These are phyloP conservation scores for Diabrotica virgifera DNA, from an alignment of 1,140 invertebrate genomes.

Conservation along the genomic window DNA sequence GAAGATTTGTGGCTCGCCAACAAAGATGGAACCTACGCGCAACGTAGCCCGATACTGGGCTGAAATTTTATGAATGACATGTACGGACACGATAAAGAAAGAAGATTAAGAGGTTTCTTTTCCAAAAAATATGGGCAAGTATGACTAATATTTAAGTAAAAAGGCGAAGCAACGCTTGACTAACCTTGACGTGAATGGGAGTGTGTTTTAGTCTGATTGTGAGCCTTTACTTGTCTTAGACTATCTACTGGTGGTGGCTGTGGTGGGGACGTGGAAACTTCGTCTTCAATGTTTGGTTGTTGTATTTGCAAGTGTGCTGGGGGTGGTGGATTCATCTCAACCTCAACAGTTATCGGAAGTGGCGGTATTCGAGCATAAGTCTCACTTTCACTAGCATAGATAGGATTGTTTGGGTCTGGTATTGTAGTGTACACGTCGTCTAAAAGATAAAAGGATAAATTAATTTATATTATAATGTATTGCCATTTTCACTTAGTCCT, in stretches of 20 bases:
- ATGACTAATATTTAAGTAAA: too few relatives aligned
- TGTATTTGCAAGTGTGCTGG: slow-evolving; percentile 26
- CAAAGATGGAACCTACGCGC: too few relatives aligned
- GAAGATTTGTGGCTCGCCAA: too few relatives aligned
- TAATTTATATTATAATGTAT: slow-evolving; percentile 23
- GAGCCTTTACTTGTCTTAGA: slow-evolving; percentile 55
- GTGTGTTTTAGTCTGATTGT: slow-evolving; percentile 62
- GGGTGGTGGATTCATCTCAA: slow-evolving; percentile 51
- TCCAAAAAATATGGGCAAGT: too few relatives aligned
- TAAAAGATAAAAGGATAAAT: slow-evolving; percentile 40
- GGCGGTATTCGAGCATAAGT: slow-evolving; percentile 86
- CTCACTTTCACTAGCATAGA: slow-evolving; percentile 79
- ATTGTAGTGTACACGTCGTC: slow-evolving; percentile 90
- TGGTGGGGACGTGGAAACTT: slow-evolving; percentile 37
- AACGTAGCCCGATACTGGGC: too few relatives aligned
- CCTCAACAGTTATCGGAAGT: slow-evolving; percentile 53
- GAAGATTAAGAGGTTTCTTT: too few relatives aligned
- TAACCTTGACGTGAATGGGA: slow-evolving; percentile 64
- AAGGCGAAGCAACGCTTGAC: not conserved
- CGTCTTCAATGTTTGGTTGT: slow-evolving; percentile 21
- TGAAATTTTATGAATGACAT: too few relatives aligned
- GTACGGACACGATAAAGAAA: too few relatives aligned
- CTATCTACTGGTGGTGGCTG: slow-evolving; percentile 58
- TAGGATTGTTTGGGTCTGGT: slow-evolving; percentile 69
- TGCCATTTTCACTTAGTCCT: not conserved